Percentiles rank a stretch among this genome's conserved stretches.
These are phyloP conservation scores for Malurus splendens DNA, from an alignment of 2,797 vertebrate genomes.

Conservation along the genomic window DNA sequence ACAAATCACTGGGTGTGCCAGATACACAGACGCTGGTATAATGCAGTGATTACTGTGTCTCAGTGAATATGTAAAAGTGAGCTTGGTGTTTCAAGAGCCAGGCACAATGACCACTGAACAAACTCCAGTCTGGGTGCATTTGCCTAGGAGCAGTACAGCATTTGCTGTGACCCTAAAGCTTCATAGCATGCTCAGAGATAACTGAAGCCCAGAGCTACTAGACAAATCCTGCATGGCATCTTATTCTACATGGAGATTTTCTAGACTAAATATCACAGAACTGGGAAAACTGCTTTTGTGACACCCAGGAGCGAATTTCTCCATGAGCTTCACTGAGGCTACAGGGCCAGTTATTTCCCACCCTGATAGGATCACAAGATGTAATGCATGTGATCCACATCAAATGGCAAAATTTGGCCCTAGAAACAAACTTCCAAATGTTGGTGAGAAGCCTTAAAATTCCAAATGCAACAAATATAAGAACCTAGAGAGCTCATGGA, in stretches of 20 bases:
- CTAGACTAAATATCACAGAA: neutral
- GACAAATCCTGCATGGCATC: neutral
- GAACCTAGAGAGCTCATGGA: neutral
- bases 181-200: neutral
- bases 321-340: neutral
- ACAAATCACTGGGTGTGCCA: constrained; percentile 47
- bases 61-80: constrained; percentile 1
- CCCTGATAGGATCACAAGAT: neutral
- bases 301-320: neutral
- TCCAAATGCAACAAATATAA: neutral
- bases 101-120: neutral
- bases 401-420: neutral
- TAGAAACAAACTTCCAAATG: neutral
- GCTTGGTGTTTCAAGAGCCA: neutral
- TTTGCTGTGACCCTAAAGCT: neutral
- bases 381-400: neutral
- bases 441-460: neutral
- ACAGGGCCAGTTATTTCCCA: neutral
- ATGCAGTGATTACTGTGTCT: constrained; percentile 2
- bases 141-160: neutral
- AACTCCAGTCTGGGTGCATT: neutral
- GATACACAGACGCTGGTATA: constrained; percentile 34
- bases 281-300: neutral
- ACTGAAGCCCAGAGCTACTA: neutral
- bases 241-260: neutral